Evolutionary conservation across 2,113 vertebrate genomes (phyloP), one percentile per base, ranked within the genome.

Genomic region (Istiophorus platypterus): DNA sequence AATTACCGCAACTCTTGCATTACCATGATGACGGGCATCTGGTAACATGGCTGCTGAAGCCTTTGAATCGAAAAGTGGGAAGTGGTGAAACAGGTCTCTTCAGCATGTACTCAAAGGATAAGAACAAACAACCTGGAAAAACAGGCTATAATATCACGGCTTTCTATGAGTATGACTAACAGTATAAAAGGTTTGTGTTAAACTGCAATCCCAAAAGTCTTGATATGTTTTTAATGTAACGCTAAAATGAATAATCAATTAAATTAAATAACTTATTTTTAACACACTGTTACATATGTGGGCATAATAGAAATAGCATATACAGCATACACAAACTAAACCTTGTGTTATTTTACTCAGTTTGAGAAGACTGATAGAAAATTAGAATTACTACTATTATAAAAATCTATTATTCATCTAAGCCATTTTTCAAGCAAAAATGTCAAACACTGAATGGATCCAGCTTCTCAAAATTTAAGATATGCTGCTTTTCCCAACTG

Each of bases 11-110:
- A 24, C 6, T 59, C 22, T 22, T 61, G 24, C 61, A 70, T 37
- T 47, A 49, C 24, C 26, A 9, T 51, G 64, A 72, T 6, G 8
- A 24, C n/a, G 20, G 4, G 31, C 37, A 27, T 26, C 15, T 42
- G 42, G 24, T 31, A 13, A 76, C 37, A 64, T 4, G 49, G 15
- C 15, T 73, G 20, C 29, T 15, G 0, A 11, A 18, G 49, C 41
- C 0, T 42, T 52, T 13, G 9, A 64, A 6, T 17, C 67, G 52
- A 89, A 79, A 74, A 15, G 10, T 6, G 58, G 69, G 64, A 89
- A 92, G 86, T 62, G 61, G 92, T 81, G 15, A 17, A 89, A 91
- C 94, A 20, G 81, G 93, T 94, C 45, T 62, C 3, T 67, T 29
- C 3, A 42, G 34, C 27, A 14, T 2, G 20, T n/a, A 22, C 42